Percentiles rank a stretch among this genome's conserved stretches.
Conservation (phyloP, 2,888 invertebrate genomes). For the Pseudolycoriella hygida region DNA sequence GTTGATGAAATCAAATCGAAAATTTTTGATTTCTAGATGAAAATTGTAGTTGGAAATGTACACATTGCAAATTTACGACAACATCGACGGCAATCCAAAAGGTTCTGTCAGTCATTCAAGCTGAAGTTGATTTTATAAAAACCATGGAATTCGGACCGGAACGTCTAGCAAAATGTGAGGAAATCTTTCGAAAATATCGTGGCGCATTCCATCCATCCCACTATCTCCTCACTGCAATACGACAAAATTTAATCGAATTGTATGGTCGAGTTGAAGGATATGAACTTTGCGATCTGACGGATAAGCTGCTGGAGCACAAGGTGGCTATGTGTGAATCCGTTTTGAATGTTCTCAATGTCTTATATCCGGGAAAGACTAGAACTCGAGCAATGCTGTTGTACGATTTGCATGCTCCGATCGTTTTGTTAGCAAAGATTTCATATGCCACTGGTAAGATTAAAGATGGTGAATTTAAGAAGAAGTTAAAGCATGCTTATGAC, state of each 20-base stretch:
- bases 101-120: conserved; percentile 43
- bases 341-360: conserved; percentile 46
- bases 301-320: conserved; percentile 55
- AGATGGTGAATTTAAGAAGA: neutral
- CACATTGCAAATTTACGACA: conserved; percentile 43
- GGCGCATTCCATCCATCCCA: conserved; percentile 61
- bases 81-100: conserved; percentile 40
- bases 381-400: conserved; percentile 64
- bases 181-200: conserved; percentile 41
- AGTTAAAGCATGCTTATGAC: conserved; percentile 34
- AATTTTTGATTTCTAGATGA: too few species aligned
- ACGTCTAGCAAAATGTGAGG: conserved; percentile 46
- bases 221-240: conserved; percentile 45
- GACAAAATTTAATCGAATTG: conserved; percentile 54
- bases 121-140: conserved; percentile 47
- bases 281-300: conserved; percentile 49
- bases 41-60: conserved; percentile 20
- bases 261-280: conserved; percentile 63
- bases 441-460: conserved; percentile 40
- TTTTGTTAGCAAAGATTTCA: conserved; percentile 47
- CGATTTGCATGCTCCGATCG: conserved; percentile 62
- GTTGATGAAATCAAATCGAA: too few species aligned
- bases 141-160: conserved; percentile 35
- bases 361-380: conserved; percentile 61
- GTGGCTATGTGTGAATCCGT: conserved; percentile 51